phyloP scores from a whole-genome alignment of 2,797 vertebrate species.

The Spinibarbus caldwelli region DNA sequence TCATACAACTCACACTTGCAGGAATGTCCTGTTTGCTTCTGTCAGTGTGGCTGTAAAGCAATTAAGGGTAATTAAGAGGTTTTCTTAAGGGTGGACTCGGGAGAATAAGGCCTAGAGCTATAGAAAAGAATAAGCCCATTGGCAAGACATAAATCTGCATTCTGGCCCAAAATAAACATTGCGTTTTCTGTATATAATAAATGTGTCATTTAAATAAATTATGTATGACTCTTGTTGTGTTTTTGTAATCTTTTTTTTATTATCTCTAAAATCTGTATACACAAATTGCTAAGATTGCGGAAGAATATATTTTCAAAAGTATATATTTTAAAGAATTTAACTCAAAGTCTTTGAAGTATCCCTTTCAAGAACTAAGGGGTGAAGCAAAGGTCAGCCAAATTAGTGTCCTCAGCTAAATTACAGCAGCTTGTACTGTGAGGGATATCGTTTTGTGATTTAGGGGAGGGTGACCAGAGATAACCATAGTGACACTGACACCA shows the following conservation, averaged over 20 bases:
- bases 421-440: not conserved
- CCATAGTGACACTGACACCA: constrained; percentile 51
- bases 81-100: not conserved
- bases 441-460: constrained; percentile 40
- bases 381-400: constrained; percentile 34
- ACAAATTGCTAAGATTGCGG: not conserved
- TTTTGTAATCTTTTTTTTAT: not conserved
- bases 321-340: not conserved
- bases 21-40: constrained; percentile 42
- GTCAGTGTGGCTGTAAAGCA: constrained; percentile 45
- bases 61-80: constrained; percentile 49
- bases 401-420: constrained; percentile 18
- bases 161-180: not conserved
- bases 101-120: constrained; percentile 5
- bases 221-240: not conserved
- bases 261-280: not conserved
- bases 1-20: constrained; percentile 24
- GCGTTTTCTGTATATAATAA: not conserved
- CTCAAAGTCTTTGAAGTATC: not conserved
- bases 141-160: not conserved
- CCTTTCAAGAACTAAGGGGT: not conserved
- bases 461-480: constrained; percentile 61
- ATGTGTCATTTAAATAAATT: not conserved
- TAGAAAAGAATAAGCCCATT: not conserved
- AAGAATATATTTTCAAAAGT: not conserved